Evolutionary conservation across 2,113 vertebrate species (phyloP).

Genomic region (Nycticryphes semicollaris): DNA sequence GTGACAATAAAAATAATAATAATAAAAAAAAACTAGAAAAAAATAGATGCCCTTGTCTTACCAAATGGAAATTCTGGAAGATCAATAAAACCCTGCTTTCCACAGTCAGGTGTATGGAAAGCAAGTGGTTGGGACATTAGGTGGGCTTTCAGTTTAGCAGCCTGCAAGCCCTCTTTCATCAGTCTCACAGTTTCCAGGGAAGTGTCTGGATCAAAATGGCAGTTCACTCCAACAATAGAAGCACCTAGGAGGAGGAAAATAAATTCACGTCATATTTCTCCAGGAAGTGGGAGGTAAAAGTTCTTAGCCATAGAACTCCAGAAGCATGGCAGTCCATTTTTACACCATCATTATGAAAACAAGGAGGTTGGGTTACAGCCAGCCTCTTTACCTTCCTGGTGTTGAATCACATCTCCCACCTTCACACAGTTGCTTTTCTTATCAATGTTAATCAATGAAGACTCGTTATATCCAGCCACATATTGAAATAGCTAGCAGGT

Average conservation of each 20-base stretch:
- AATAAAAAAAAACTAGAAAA: neutral
- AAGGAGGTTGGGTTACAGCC: neutral
- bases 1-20: no score
- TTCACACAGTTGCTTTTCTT: neutral
- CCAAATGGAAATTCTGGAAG: constrained; percentile 96
- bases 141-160: constrained; percentile 87
- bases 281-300: neutral
- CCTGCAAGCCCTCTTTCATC: constrained; percentile 93
- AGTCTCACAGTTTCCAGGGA: constrained; percentile 86
- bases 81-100: constrained; percentile 94
- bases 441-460: neutral
- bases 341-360: neutral
- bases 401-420: neutral
- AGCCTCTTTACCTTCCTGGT: neutral
- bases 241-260: constrained; percentile 80
- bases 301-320: neutral
- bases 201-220: constrained; percentile 92
- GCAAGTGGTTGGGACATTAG: constrained; percentile 93
- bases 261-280: neutral
- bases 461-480: neutral
- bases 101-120: constrained; percentile 93
- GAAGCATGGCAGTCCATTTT: neutral
- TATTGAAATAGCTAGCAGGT: neutral
- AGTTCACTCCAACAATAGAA: constrained; percentile 91
- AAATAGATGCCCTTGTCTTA: constrained; percentile 59